Evolutionary conservation across 2,113 vertebrate genomes (phyloP).

Genomic region (Cavia porcellus): DNA sequence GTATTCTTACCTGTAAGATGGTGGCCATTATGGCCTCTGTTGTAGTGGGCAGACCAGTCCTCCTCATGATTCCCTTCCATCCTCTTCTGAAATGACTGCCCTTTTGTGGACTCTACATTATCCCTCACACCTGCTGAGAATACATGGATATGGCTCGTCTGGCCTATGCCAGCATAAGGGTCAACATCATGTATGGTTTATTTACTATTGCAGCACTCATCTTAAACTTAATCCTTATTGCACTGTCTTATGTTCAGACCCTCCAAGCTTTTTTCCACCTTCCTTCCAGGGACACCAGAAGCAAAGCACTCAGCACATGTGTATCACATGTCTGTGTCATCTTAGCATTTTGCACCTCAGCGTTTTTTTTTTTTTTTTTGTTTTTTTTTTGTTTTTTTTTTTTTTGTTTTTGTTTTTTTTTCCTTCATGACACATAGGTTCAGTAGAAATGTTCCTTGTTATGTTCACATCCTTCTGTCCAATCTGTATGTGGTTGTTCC

Average conservation of each 20-base stretch:
- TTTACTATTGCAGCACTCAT: constrained; percentile 44
- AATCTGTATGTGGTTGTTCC: constrained; percentile 72
- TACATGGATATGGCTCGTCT: constrained; percentile 64
- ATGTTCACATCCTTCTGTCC: constrained; percentile 72
- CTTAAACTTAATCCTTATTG: constrained; percentile 61
- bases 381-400: too few species aligned
- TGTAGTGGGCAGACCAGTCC: constrained; percentile 9
- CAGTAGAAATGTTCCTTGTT: constrained; percentile 64
- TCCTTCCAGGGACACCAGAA: constrained; percentile 57
- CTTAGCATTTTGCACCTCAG: constrained; percentile 49
- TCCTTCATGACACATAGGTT: constrained; percentile 67
- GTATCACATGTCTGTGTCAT: constrained; percentile 71
- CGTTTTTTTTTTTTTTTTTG: constrained; percentile 64
- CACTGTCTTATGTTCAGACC: constrained; percentile 62
- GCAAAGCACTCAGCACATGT: constrained; percentile 67
- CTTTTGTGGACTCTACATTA: constrained; percentile 69
- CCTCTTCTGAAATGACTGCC: constrained; percentile 67
- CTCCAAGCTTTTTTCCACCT: constrained; percentile 62
- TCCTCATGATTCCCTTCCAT: constrained; percentile 63
- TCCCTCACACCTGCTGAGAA: constrained; percentile 47
- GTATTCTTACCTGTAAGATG: constrained; percentile 64
- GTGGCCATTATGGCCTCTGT: constrained; percentile 64
- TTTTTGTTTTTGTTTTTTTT: constrained; percentile 48
- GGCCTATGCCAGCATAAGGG: constrained; percentile 62
- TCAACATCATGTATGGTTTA: constrained; percentile 67